Conservation (phyloP, 2,797 vertebrate genomes). For the Hydrophis major region DNA sequence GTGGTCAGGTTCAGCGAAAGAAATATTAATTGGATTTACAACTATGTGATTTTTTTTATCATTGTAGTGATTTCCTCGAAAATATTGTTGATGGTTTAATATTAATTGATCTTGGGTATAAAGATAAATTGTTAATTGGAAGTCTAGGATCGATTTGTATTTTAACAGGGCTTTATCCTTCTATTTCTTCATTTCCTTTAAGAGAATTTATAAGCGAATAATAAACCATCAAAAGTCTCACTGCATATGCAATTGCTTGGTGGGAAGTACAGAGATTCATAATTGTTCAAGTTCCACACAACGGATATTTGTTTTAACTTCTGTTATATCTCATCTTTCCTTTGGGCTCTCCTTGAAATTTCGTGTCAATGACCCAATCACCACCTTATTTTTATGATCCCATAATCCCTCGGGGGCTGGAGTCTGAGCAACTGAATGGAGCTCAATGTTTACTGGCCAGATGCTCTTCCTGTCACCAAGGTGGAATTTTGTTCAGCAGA, state of each 20-base stretch:
- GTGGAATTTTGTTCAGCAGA: too few relatives aligned
- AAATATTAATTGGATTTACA: neutral
- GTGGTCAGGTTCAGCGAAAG: neutral
- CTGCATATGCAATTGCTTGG: neutral
- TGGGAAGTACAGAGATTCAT: neutral
- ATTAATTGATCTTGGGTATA: neutral
- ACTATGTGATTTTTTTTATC: neutral
- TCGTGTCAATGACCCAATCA: neutral
- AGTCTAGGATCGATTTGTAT: neutral
- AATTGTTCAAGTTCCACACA: neutral
- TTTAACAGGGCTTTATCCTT: neutral
- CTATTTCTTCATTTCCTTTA: neutral
- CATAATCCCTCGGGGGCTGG: too few relatives aligned
- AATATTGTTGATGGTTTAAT: neutral
- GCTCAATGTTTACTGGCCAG: too few relatives aligned
- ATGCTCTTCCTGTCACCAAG: too few relatives aligned
- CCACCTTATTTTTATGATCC: too few relatives aligned
- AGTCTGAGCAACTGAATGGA: too few relatives aligned
- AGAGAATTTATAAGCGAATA: neutral
- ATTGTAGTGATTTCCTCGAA: neutral
- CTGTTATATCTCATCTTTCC: neutral
- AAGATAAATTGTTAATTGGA: neutral
- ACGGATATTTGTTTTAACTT: neutral
- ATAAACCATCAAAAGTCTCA: neutral
- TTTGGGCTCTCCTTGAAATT: neutral